A percentile compares a stretch with the other conserved stretches of the same genome.
Conservation (phyloP, 2,797 vertebrate species). For the Coendou prehensilis region DNA sequence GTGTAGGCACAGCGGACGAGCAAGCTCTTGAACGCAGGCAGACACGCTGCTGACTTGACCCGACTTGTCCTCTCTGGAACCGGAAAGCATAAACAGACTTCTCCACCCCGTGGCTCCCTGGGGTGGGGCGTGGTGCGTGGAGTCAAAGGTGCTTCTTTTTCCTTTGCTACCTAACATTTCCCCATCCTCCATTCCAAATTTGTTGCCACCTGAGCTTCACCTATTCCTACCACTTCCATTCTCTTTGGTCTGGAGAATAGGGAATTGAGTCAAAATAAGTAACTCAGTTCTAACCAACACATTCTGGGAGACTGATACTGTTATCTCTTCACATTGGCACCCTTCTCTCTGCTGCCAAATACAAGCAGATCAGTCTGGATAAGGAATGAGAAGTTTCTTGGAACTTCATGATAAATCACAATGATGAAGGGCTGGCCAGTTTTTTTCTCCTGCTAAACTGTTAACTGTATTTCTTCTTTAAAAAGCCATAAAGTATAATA, state of each 20-base stretch:
- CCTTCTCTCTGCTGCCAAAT: background rate
- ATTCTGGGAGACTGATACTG: background rate
- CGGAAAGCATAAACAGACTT: background rate
- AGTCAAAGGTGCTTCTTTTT: background rate
- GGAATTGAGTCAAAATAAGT: background rate
- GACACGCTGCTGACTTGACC: background rate
- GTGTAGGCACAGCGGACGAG: background rate
- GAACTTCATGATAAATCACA: background rate
- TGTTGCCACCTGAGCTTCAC: background rate
- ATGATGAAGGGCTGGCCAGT: background rate
- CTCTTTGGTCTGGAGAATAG: background rate
- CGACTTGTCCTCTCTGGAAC: conserved; percentile 14
- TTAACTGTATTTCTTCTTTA: background rate
- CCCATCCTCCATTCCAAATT: background rate
- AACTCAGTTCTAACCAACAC: background rate
- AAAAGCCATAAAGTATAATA: background rate
- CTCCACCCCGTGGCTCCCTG: background rate
- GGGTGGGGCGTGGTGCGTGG: no score
- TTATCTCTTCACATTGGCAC: background rate
- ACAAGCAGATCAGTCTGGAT: background rate
- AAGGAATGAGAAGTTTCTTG: background rate
- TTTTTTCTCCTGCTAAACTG: background rate
- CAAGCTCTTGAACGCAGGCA: background rate
- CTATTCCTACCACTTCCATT: background rate
- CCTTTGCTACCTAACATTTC: background rate